Conservation (phyloP, 1,140 invertebrate species). For the Bombyx mori region DNA sequence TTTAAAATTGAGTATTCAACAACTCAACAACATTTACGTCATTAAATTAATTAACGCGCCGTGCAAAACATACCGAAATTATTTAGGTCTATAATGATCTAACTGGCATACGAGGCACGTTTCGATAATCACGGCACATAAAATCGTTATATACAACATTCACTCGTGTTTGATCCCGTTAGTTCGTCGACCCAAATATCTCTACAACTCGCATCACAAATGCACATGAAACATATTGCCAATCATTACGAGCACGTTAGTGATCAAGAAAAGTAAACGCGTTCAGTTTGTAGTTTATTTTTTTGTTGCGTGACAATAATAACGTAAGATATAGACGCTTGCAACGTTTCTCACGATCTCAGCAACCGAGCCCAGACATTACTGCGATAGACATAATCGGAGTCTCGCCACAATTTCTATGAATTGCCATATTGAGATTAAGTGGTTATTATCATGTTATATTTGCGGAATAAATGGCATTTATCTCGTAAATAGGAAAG, state of each 20-base stretch:
- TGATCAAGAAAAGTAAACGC: constrained; percentile 26
- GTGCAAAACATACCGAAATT: too few relatives aligned
- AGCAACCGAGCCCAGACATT: constrained; percentile 27
- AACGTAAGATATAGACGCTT: constrained; percentile 45
- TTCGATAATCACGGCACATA: not conserved
- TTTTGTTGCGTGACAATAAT: constrained; percentile 42
- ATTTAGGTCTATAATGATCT: too few relatives aligned
- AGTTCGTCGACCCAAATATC: constrained; percentile 54
- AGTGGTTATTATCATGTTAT: constrained; percentile 11
- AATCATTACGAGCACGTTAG: constrained; percentile 24
- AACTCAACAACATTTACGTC: too few relatives aligned
- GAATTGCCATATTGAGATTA: constrained; percentile 5
- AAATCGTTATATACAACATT: not conserved
- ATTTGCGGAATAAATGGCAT: constrained; percentile 13
- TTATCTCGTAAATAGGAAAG: constrained; percentile 9
- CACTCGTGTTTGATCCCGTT: constrained; percentile 23
- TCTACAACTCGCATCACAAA: constrained; percentile 22
- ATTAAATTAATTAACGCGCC: too few relatives aligned
- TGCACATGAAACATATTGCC: constrained; percentile 26
- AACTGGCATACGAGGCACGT: too few relatives aligned
- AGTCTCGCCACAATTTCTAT: not conserved
- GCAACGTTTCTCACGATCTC: constrained; percentile 54
- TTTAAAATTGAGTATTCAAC: too few relatives aligned
- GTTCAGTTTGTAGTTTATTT: constrained; percentile 25
- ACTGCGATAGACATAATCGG: constrained; percentile 19